These are phyloP conservation scores for Apis cerana DNA, from an alignment of 1,140 invertebrate species.

Conservation along the genomic window DNA sequence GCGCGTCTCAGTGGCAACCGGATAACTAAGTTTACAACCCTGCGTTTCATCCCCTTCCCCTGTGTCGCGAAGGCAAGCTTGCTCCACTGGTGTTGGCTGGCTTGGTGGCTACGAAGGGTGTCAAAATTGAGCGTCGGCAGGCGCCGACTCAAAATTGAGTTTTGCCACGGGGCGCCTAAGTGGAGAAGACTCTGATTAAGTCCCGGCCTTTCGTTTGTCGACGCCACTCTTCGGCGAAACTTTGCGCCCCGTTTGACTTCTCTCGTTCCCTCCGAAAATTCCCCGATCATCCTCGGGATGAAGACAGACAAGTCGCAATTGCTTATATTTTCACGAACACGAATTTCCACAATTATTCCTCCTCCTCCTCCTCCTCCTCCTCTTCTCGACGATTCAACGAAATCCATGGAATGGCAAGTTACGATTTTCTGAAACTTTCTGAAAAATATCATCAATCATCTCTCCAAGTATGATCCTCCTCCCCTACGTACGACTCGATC, in stretches of 20 bases:
- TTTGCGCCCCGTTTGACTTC: constrained; percentile 22
- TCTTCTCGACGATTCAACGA: too few species aligned
- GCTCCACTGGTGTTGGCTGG: constrained; percentile 45
- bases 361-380: too few species aligned
- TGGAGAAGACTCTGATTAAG: constrained; percentile 79
- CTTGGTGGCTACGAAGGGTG: constrained; percentile 75
- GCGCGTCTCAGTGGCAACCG: constrained; percentile 60
- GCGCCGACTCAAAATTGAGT: constrained; percentile 79
- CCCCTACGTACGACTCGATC: too few species aligned
- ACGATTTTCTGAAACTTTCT: not conserved
- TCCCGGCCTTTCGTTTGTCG: constrained; percentile 67
- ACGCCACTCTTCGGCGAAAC: constrained; percentile 38
- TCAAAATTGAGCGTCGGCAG: constrained; percentile 79
- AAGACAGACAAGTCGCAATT: too few species aligned
- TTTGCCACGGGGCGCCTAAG: constrained; percentile 74
- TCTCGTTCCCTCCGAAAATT: not conserved
- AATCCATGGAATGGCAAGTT: not conserved
- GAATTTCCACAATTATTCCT: too few species aligned
- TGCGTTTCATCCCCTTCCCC: constrained; percentile 14
- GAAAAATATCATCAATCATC: not conserved
- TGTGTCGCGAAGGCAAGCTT: constrained; percentile 8
- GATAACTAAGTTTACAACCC: constrained; percentile 77
- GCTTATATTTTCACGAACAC: too few species aligned
- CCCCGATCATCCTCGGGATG: not conserved
- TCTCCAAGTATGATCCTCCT: too few species aligned